Percentiles rank a stretch among this genome's conserved stretches.
Conservation (phyloP, 2,797 vertebrate species). For the Gorsachius magnificus region DNA sequence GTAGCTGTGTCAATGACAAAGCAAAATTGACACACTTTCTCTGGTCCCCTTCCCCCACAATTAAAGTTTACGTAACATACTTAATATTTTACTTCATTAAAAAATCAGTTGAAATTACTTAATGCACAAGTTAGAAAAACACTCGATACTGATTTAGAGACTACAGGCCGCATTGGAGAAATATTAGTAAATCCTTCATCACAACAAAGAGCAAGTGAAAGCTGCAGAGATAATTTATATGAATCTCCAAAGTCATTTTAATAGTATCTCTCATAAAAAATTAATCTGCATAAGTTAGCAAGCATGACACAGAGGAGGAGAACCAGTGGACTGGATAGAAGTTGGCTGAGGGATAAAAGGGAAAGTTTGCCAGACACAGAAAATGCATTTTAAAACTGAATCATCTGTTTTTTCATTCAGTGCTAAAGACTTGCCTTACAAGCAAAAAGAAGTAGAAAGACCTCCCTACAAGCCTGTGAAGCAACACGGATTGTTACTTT, state of each 20-base stretch:
- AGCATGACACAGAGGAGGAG: conserved; percentile 50
- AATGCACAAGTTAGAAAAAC: background rate
- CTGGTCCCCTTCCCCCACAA: background rate
- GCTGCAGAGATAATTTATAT: conserved; percentile 29
- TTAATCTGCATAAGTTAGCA: conserved; percentile 49
- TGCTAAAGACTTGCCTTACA: background rate
- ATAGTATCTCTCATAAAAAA: conserved; percentile 41
- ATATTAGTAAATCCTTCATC: background rate
- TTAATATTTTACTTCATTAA: conserved; percentile 6
- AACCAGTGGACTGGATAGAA: conserved; percentile 51
- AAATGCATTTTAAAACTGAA: conserved; percentile 43
- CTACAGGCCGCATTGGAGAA: background rate
- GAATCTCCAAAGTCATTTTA: conserved; percentile 30
- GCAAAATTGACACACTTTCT: background rate
- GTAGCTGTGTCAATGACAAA: background rate
- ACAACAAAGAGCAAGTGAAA: conserved; percentile 1
- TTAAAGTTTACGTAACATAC: background rate
- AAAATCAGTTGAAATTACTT: background rate
- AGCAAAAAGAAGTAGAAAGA: background rate
- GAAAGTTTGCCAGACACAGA: conserved; percentile 45
- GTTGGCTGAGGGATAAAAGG: conserved; percentile 41
- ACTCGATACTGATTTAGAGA: background rate
- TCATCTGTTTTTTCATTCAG: background rate
- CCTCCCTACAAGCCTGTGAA: background rate
- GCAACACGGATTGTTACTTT: background rate